Conservation (phyloP, 2,888 invertebrate species). For the Pammene aurita region DNA sequence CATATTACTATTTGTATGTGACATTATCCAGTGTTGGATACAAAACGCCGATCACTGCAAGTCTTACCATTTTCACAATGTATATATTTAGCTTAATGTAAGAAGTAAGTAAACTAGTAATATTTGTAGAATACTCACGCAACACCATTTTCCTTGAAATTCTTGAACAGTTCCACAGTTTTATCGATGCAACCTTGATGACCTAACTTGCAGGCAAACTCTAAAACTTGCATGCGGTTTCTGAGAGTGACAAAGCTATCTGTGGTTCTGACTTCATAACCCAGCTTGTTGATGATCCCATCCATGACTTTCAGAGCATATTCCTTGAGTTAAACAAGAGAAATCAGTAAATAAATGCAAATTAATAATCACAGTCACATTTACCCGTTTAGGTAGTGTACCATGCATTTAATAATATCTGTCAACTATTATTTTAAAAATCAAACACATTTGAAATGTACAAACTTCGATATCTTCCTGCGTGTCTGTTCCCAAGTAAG, state of each 20-base stretch:
- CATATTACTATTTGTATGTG: too few relatives aligned
- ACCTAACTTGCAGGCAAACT: constrained; percentile 86
- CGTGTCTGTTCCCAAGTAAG: constrained; percentile 60
- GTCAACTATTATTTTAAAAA: too few relatives aligned
- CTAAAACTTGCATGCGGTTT: constrained; percentile 82
- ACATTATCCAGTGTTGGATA: too few relatives aligned
- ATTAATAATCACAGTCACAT: too few relatives aligned
- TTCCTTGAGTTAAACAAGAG: constrained; percentile 51
- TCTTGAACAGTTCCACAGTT: constrained; percentile 56
- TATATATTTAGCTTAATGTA: too few relatives aligned
- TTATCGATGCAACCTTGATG: constrained; percentile 79
- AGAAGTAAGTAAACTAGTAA: too few relatives aligned
- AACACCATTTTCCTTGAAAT: constrained; percentile 59
- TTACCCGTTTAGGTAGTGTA: too few relatives aligned
- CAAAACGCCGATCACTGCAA: too few relatives aligned
- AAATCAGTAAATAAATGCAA: background rate
- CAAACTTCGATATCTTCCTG: constrained; percentile 60
- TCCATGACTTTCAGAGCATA: constrained; percentile 57
- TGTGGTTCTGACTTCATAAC: constrained; percentile 66
- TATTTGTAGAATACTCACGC: constrained; percentile 60
- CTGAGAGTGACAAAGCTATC: constrained; percentile 79
- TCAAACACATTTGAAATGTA: too few relatives aligned
- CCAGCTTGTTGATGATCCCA: constrained; percentile 69
- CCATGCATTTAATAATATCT: too few relatives aligned
- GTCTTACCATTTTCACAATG: too few relatives aligned